These are phyloP conservation scores for Patella ulyssiponensis DNA, from an alignment of 2,888 invertebrate species.

Conservation along the genomic window DNA sequence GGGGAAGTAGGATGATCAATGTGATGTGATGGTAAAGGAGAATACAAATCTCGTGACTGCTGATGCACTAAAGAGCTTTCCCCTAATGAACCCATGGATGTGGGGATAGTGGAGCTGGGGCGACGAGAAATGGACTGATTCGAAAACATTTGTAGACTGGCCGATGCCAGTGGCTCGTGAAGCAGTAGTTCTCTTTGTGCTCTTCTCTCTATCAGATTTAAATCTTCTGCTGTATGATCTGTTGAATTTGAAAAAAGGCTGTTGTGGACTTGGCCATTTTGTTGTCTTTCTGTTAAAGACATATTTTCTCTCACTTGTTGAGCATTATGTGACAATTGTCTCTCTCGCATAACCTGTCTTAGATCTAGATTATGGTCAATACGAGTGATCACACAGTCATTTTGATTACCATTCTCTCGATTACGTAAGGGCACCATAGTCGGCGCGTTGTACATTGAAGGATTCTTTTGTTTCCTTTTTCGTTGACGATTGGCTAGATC, in stretches of 20 bases:
- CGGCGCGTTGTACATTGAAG: constrained; percentile 35
- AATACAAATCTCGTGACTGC: not conserved
- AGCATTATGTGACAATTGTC: constrained; percentile 17
- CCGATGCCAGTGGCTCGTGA: constrained; percentile 1
- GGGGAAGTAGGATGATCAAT: constrained; percentile 15
- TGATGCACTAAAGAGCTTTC: not conserved
- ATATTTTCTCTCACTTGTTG: constrained; percentile 11
- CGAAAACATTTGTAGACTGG: not conserved
- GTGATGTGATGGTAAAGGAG: constrained; percentile 3
- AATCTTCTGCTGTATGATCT: not conserved
- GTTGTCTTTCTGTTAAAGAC: not conserved
- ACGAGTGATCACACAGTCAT: constrained; percentile 15
- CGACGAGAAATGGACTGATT: not conserved
- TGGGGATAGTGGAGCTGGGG: not conserved
- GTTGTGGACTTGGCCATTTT: constrained; percentile 19
- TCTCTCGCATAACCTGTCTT: not conserved
- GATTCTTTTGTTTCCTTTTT: constrained; percentile 35
- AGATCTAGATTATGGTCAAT: constrained; percentile 16
- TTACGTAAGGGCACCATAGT: constrained; percentile 40
- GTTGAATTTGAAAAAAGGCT: constrained; percentile 8
- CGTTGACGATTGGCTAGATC: constrained; percentile 32
- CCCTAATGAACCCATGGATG: not conserved
- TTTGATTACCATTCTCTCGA: constrained; percentile 19
- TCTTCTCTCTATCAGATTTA: not conserved
- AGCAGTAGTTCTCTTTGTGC: constrained; percentile 9